phyloP scores from a whole-genome alignment of 2,113 vertebrate genomes.

The Sapajus apella region DNA sequence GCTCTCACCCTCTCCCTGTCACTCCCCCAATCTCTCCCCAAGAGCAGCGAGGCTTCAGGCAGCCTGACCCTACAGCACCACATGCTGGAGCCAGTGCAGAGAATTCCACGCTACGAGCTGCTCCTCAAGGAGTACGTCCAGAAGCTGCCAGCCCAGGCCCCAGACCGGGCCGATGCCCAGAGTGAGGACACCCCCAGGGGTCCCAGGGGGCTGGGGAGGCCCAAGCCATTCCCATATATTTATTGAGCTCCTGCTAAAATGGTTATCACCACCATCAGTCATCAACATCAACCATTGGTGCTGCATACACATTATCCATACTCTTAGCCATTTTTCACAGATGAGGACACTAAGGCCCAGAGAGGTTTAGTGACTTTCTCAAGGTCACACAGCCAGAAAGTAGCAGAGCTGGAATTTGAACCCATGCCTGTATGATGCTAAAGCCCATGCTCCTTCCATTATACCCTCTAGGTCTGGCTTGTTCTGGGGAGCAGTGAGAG shows the following conservation, averaged over 20 bases:
- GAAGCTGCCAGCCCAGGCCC: slow-evolving; percentile 85
- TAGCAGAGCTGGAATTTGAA: background rate
- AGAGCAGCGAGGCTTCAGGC: slow-evolving; percentile 87
- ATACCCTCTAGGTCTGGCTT: background rate
- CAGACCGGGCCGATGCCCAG: slow-evolving; percentile 85
- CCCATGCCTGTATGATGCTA: background rate
- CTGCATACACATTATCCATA: background rate
- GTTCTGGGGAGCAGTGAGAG: background rate
- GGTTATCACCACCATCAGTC: background rate
- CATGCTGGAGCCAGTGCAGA: slow-evolving; percentile 93
- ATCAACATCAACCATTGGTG: rapidly evolving
- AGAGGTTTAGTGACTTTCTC: background rate
- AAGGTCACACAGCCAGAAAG: background rate
- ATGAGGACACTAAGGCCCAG: background rate
- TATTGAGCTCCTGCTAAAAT: background rate
- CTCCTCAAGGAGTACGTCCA: slow-evolving; percentile 92
- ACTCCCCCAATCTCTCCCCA: background rate
- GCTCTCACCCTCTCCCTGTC: background rate
- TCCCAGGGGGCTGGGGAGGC: background rate
- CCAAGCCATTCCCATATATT: rapidly evolving
- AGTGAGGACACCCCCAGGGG: slow-evolving; percentile 81
- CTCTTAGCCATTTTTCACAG: background rate
- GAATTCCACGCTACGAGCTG: slow-evolving; percentile 93
- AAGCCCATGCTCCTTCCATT: background rate
- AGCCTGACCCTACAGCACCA: slow-evolving; percentile 88